These are phyloP conservation scores for Drosophila malerkotliana DNA, from an alignment of 1,140 invertebrate species.

Conservation along the genomic window DNA sequence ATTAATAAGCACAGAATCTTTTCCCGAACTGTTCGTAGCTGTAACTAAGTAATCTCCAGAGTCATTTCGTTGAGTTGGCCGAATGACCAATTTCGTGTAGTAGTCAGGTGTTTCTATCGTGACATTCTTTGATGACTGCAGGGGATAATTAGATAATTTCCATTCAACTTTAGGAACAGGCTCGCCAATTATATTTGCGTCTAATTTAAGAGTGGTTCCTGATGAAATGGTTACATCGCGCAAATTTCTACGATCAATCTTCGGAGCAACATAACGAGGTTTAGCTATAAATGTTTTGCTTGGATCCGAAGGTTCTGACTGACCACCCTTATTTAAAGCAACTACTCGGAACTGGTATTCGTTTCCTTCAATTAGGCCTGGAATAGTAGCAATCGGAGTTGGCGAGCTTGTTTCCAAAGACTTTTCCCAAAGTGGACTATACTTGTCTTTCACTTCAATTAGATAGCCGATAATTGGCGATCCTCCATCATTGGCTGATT, in stretches of 20 bases:
- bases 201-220: slow-evolving; percentile 95
- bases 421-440: slow-evolving; percentile 96
- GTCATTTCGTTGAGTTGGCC: slow-evolving; percentile 91
- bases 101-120: slow-evolving; percentile 94
- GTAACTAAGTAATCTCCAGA: slow-evolving; percentile 95
- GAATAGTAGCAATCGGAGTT: slow-evolving; percentile 89
- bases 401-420: slow-evolving; percentile 91
- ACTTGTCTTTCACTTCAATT: slow-evolving; percentile 98
- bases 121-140: slow-evolving; percentile 85
- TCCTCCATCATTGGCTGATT: slow-evolving; percentile 93
- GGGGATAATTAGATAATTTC: slow-evolving; percentile 88
- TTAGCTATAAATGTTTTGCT: slow-evolving; percentile 96
- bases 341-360: slow-evolving; percentile 99
- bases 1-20: slow-evolving; percentile 94
- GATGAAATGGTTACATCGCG: slow-evolving; percentile 95
- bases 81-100: slow-evolving; percentile 93
- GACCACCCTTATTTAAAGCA: slow-evolving; percentile 97
- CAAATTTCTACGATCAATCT: slow-evolving; percentile 96
- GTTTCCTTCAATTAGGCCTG: slow-evolving; percentile 96
- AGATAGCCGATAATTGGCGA: slow-evolving; percentile 97
- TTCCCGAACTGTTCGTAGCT: slow-evolving; percentile 93
- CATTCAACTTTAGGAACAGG: slow-evolving; percentile 95
- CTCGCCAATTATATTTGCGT: slow-evolving; percentile 95
- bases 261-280: slow-evolving; percentile 95
- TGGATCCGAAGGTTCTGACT: slow-evolving; percentile 93